Evolutionary conservation across 2,113 vertebrate genomes (phyloP).

Genomic region (Chloropsis hardwickii): DNA sequence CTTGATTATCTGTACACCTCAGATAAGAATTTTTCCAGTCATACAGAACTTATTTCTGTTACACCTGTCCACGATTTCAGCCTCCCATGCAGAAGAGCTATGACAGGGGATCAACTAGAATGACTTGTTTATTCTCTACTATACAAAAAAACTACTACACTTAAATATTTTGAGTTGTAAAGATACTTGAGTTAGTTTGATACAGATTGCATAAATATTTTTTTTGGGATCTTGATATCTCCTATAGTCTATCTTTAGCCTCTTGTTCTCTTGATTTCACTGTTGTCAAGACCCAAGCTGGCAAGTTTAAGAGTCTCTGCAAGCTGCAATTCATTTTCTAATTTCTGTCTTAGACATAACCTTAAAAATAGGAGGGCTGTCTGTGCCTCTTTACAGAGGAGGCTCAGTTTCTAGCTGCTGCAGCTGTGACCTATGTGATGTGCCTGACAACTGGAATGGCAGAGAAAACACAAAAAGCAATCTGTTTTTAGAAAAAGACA

Average conservation of each 20-base stretch:
- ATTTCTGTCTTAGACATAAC: neutral
- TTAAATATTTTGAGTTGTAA: neutral
- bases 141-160: neutral
- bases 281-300: neutral
- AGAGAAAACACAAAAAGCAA: neutral
- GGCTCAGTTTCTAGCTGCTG: neutral
- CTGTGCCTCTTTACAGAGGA: neutral
- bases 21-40: neutral
- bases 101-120: neutral
- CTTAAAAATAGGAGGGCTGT: neutral
- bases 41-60: neutral
- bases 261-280: neutral
- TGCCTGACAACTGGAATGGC: neutral
- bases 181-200: neutral
- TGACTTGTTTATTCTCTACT: neutral
- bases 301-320: neutral
- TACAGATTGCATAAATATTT: neutral
- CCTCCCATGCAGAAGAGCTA: neutral
- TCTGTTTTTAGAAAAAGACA: neutral
- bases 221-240: neutral
- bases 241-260: neutral
- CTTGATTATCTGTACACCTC: neutral
- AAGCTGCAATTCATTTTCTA: neutral
- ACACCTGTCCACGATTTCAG: fast-evolving
- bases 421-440: neutral